phyloP scores from a whole-genome alignment of 2,797 vertebrate genomes.

The Cygnus olor region DNA sequence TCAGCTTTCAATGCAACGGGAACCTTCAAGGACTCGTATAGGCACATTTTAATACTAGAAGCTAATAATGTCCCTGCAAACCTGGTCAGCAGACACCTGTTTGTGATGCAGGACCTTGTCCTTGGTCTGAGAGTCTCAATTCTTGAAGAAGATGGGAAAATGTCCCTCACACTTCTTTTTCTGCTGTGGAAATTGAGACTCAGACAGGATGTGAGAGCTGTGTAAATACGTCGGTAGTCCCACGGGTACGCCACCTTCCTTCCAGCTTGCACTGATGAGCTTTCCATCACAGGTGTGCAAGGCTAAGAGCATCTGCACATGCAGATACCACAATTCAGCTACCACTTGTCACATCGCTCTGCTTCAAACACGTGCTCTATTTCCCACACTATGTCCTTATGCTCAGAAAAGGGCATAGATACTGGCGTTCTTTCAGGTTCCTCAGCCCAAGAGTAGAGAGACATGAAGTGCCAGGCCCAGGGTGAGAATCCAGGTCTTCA shows the following conservation, averaged over 20 bases:
- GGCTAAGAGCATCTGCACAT: not conserved
- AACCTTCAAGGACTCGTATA: not conserved
- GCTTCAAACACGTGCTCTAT: not conserved
- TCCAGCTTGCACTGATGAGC: not conserved
- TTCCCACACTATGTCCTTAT: not conserved
- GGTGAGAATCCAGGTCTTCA: not conserved
- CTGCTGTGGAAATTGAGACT: not conserved
- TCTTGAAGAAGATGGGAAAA: not conserved
- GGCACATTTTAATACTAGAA: not conserved
- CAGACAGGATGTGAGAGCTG: slow-evolving; percentile 29
- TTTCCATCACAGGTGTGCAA: not conserved
- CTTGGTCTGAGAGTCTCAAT: not conserved
- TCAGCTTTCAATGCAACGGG: not conserved
- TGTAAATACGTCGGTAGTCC: rapidly evolving
- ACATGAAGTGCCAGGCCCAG: not conserved
- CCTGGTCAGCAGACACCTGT: not conserved
- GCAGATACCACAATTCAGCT: not conserved
- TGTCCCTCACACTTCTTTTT: not conserved
- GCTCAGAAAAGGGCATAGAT: not conserved
- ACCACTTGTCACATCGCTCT: not conserved
- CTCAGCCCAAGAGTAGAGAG: not conserved
- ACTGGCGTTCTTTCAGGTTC: not conserved
- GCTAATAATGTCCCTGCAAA: not conserved
- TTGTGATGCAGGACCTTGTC: not conserved
- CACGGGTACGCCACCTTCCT: not conserved